Evolutionary conservation across 2,797 vertebrate species (phyloP), one percentile per base, ranked within the genome.

Genomic region (Delichon dasypus): DNA sequence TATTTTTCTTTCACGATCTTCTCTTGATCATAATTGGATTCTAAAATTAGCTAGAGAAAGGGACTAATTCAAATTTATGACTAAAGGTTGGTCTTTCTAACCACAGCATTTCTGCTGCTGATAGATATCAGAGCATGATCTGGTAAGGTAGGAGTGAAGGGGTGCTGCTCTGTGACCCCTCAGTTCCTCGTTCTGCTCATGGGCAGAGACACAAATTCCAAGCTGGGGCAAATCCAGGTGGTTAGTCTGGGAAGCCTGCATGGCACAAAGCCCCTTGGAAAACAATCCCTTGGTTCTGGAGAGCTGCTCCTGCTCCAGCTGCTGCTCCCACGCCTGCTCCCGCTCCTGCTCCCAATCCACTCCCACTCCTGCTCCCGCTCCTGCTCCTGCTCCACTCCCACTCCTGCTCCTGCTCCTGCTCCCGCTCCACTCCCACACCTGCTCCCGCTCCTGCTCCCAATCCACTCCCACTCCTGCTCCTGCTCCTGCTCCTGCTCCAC

Each of bases 11-110:
- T 92, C 53, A 61, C 13, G 14, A 89, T 87, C 38, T 89, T 89
- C 61, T 85, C 60, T 82, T 92, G 57, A 76, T 85, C 74, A 67
- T 85, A 90, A 95, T 62, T 82, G 78, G 72, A 92, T 95, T 82
- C 88, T 92, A 90, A 95, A 93, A 89, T 85, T 90, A 94, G 67
- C 42, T 51, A 13, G 19, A 88, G 61, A 93, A 55, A 67, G 44
- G 55, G 55, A 58, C 48, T 87, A 70, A 88, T 79, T 82, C 45
- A 34, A 79, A 85, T 76, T 27, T 29, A 38, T 75, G 47, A 44
- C 66, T 54, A 60, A 87, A 79, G 42, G 44, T 17, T 32, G 67
- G n/a, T 42, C 42, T 73, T 88, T 65, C 54, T 32, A 84, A 60
- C 34, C 22, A 19, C 3, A 36, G 66, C 15, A 13, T 34, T 70